Conservation (phyloP, 2,113 vertebrate genomes). For the Coreoperca whiteheadi region DNA sequence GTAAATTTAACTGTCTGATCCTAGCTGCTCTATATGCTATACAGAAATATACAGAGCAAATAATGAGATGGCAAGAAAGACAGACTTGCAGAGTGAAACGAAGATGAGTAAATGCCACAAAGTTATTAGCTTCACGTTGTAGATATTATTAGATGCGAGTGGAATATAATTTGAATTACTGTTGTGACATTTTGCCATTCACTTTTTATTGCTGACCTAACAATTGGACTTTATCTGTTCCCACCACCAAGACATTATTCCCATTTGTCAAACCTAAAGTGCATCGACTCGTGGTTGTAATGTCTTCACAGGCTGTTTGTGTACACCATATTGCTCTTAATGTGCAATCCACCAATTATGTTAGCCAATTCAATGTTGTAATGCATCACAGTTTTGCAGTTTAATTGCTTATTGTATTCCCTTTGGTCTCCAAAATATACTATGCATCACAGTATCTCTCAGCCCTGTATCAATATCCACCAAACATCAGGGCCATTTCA, state of each 20-base stretch:
- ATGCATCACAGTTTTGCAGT: constrained; percentile 44
- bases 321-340: constrained; percentile 34
- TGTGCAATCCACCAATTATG: constrained; percentile 49
- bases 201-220: constrained; percentile 17
- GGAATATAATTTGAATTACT: constrained; percentile 10
- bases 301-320: constrained; percentile 26
- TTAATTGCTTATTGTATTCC: constrained; percentile 47
- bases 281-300: background rate
- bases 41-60: background rate
- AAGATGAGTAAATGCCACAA: constrained; percentile 18
- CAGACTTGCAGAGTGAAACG: background rate
- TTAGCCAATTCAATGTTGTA: constrained; percentile 29
- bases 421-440: constrained; percentile 44
- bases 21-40: background rate
- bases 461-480: constrained; percentile 34
- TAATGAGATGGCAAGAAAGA: background rate
- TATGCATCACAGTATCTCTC: constrained; percentile 31
- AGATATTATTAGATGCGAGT: background rate
- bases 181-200: constrained; percentile 3
- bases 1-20: constrained; percentile 13
- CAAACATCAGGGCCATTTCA: constrained; percentile 40
- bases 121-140: background rate
- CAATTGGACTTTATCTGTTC: constrained; percentile 8
- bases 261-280: constrained; percentile 21
- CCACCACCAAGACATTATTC: constrained; percentile 5